phyloP scores from a whole-genome alignment of 2,888 invertebrate species.

The Cephus spinipes region DNA sequence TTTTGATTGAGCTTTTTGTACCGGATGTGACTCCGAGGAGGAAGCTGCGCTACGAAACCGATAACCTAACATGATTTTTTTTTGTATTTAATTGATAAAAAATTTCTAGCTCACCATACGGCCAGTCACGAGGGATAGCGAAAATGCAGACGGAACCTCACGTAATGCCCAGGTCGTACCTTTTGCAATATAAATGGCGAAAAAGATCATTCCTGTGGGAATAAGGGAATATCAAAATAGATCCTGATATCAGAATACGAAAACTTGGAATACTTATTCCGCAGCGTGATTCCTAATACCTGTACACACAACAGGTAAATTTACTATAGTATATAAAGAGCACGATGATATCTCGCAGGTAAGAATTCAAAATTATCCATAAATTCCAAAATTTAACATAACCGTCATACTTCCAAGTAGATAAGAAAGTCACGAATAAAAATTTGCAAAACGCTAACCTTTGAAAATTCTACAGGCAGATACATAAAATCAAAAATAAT shows the following conservation, averaged over 20 bases:
- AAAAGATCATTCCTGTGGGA: neutral
- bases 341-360: neutral
- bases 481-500: no score
- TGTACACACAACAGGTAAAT: neutral
- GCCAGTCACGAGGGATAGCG: neutral
- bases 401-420: neutral
- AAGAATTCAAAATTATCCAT: neutral
- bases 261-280: neutral
- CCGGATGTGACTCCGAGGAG: neutral
- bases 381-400: neutral
- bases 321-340: neutral
- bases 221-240: neutral
- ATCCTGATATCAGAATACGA: neutral
- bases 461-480: neutral
- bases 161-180: neutral
- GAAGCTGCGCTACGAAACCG: neutral
- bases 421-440: neutral
- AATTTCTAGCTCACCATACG: neutral
- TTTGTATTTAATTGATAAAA: neutral
- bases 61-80: neutral
- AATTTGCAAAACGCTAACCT: neutral
- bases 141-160: neutral
- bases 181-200: neutral
- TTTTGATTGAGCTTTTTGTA: conserved; percentile 14
- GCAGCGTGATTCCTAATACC: neutral